Percentiles rank a stretch among this genome's conserved stretches.
These are phyloP conservation scores for Nomada hirtipes DNA, from an alignment of 2,888 invertebrate species.

Conservation along the genomic window DNA sequence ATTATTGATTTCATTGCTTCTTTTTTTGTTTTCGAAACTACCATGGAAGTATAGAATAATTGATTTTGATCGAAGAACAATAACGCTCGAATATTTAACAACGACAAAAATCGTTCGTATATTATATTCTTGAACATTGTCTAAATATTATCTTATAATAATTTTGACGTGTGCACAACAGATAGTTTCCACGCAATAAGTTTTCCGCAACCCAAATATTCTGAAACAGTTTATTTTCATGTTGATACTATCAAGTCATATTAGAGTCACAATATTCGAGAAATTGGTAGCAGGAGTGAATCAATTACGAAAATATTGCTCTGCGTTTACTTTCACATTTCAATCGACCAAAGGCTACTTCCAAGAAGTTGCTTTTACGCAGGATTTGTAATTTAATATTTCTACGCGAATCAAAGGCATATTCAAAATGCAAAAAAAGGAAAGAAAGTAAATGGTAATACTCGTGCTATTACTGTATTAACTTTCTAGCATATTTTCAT, in stretches of 20 bases:
- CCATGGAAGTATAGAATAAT: no score
- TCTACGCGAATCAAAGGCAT: not conserved
- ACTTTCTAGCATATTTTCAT: not conserved
- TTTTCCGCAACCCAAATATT: no score
- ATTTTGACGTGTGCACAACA: no score
- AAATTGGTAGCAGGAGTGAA: not conserved
- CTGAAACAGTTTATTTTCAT: no score
- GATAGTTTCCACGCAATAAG: no score
- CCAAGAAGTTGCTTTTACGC: not conserved
- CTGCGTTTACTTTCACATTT: constrained; percentile 8
- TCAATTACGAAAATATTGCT: not conserved
- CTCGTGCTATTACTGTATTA: not conserved
- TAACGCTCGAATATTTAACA: no score
- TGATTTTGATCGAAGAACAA: no score
- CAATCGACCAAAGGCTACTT: not conserved
- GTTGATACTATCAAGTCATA: not conserved
- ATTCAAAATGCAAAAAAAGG: not conserved
- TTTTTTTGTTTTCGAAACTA: no score
- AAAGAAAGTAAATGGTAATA: not conserved
- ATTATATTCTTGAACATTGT: no score
- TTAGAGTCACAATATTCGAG: constrained; percentile 1
- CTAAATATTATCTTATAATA: no score
- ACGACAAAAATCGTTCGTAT: no score
- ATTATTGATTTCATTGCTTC: no score
- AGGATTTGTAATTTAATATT: not conserved